Conservation (phyloP, 30 jellyfish, hydroid and myxozoan species). For the Chironex yamaguchii region DNA sequence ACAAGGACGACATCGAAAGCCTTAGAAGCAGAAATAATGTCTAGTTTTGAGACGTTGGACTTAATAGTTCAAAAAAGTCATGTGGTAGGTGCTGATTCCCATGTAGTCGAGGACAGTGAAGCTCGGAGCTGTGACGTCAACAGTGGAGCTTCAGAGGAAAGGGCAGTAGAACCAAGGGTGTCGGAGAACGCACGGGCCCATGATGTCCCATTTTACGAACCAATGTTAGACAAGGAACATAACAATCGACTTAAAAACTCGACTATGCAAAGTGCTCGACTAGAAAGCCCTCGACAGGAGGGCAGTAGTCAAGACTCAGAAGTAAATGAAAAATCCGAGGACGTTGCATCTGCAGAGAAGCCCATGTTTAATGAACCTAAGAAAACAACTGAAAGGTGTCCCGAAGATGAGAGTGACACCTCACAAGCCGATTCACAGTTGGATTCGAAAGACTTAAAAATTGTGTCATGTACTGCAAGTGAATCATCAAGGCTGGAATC, state of each 20-base stretch:
- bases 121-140: background rate
- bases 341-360: no score
- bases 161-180: background rate
- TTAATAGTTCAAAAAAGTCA: background rate
- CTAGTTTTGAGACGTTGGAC: background rate
- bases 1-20: background rate
- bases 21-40: background rate
- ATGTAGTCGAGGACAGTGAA: background rate
- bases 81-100: background rate
- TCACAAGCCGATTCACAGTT: background rate
- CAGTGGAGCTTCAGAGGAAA: background rate
- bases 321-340: background rate
- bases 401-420: background rate
- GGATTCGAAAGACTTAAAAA: background rate
- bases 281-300: no score
- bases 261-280: background rate
- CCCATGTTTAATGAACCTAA: background rate
- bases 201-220: conserved; percentile 71
- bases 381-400: background rate
- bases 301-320: background rate
- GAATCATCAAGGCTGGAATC: background rate
- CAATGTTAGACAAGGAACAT: conserved; percentile 81
- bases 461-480: background rate
- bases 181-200: no score
- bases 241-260: conserved; percentile 25